Base-by-base conservation (phyloP, 2,113 vertebrate species). In the Forbesichthys agassizii region DNA sequence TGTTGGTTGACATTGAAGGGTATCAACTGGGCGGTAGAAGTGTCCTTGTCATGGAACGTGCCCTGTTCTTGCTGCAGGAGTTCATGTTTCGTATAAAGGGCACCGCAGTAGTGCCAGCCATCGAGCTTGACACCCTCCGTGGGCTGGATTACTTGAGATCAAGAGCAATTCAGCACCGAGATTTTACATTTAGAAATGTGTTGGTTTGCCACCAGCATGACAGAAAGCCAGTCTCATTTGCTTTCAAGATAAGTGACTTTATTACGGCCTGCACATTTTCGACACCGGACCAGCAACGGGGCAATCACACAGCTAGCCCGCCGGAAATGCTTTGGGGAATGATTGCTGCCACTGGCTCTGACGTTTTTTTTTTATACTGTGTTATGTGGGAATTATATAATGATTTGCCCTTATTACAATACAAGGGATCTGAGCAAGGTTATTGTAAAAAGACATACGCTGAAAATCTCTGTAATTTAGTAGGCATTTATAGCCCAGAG, bases 191-290 rank as follows among this genome's bases (percentile, higher is more conserved):
- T 2, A 9, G 48, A 1, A 49, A 49, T 3, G 12, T 49, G 3
- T 12, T 49, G 8, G 48, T 12, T 13, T 33, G 20, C 13, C 33
- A 61, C 33, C 58, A 61, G 58, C 58, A 33, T 0, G 58, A 14
- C 5, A 3, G 58, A 61, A 36, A 5, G 1, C 3, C 33, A 0
- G 8, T 36, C 4, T 33, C 58, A 1, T 12, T 61, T 11, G 33
- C 33, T 0, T 61, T 61, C 13, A 61, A 61, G 33, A 61, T 61
- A 13, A 61, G 58, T 12, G 58, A 61, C 13, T 61, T 61, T 33
- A 33, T 33, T 6, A 61, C 12, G 0, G 4, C 11, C 0, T 61
- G 27, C 12, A 61, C 46, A 13, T 61, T 36, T 33, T 33, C 58
- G 12, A 61, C 58, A 33, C 58, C 58, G 14, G 6, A 61, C 9